Evolutionary conservation across 2,113 vertebrate genomes (phyloP).

Genomic region (Corvus hawaiiensis): DNA sequence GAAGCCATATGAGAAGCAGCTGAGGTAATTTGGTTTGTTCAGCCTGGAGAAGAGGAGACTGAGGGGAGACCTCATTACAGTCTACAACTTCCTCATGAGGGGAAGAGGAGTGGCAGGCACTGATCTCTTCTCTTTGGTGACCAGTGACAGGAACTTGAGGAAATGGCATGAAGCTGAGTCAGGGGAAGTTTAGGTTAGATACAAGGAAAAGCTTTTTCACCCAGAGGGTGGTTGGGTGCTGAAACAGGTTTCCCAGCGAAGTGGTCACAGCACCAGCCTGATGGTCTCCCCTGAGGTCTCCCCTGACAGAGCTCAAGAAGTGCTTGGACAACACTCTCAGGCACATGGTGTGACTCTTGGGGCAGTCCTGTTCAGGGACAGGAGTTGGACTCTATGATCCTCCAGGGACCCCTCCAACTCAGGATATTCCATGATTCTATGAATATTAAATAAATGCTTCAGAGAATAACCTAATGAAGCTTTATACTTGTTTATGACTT

Average conservation of each 20-base stretch:
- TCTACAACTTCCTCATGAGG: neutral
- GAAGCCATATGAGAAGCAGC: neutral
- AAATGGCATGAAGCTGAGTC: neutral
- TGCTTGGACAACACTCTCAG: neutral
- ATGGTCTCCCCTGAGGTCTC: neutral
- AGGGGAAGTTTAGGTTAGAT: neutral
- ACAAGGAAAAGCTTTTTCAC: neutral
- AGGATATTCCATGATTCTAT: neutral
- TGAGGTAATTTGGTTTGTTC: neutral
- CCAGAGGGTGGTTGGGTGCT: neutral
- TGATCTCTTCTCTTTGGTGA: neutral
- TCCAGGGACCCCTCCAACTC: neutral
- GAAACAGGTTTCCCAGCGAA: neutral
- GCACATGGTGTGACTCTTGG: neutral
- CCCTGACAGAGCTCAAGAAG: neutral
- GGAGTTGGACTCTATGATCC: neutral
- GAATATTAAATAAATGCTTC: conserved; percentile 29
- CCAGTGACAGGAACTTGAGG: neutral
- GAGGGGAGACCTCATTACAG: neutral
- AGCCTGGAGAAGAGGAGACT: neutral
- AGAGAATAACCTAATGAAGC: neutral
- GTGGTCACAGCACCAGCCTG: neutral
- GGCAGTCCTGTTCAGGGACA: neutral
- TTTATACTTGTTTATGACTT: neutral
- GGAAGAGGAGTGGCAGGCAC: neutral